phyloP scores from a whole-genome alignment of 2,113 vertebrate species.

The Diglossa brunneiventris region DNA sequence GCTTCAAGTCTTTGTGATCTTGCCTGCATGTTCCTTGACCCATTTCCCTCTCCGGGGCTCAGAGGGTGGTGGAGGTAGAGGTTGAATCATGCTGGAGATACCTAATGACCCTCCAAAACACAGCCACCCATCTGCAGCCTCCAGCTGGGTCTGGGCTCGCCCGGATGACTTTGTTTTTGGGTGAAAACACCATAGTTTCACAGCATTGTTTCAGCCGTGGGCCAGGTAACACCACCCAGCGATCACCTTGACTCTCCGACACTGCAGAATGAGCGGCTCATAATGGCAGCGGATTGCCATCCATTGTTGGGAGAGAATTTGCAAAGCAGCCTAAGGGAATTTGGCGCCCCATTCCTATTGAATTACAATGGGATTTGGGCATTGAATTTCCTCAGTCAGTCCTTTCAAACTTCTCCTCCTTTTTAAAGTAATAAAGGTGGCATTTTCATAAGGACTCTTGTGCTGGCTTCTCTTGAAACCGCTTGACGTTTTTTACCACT shows the following conservation, averaged over 20 bases:
- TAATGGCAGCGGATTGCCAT: conserved; percentile 6
- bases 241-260: conserved; percentile 7
- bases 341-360: conserved; percentile 33
- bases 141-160: not conserved
- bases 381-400: conserved; percentile 34
- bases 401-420: conserved; percentile 26
- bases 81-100: not conserved
- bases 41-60: not conserved
- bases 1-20: not conserved
- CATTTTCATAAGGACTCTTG: not conserved
- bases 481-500: not conserved
- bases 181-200: not conserved
- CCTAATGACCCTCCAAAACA: not conserved
- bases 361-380: conserved; percentile 50
- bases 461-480: conserved; percentile 7
- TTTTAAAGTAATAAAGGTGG: conserved; percentile 30
- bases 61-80: not conserved
- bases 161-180: not conserved
- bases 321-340: conserved; percentile 42
- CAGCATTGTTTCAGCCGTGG: not conserved
- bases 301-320: conserved; percentile 41
- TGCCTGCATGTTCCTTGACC: not conserved
- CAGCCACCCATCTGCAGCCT: not conserved
- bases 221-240: not conserved
- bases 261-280: not conserved